Conservation (phyloP, 2,888 invertebrate genomes). For the Melanophora roralis region DNA sequence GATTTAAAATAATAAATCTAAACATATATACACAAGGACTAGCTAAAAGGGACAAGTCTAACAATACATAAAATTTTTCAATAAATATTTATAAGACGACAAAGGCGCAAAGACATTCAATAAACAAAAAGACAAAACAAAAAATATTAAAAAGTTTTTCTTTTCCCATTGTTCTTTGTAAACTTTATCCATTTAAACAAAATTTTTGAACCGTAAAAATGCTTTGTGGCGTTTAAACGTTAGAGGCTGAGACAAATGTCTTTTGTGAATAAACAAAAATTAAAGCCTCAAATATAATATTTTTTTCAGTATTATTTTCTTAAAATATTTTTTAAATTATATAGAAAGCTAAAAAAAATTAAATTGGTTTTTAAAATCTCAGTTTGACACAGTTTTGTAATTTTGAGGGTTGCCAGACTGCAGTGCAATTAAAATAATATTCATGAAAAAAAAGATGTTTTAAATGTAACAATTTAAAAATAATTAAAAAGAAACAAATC, state of each 20-base stretch:
- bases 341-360: no score
- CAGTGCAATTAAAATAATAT: no score
- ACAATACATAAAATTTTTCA: slow-evolving; percentile 18
- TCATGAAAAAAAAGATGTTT: no score
- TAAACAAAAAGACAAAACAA: not conserved
- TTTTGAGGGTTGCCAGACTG: no score
- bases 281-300: no score
- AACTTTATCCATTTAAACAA: slow-evolving; percentile 9
- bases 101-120: no score
- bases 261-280: not conserved
- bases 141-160: slow-evolving; percentile 11
- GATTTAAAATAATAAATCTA: slow-evolving; percentile 4
- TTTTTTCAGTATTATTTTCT: no score
- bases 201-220: not conserved
- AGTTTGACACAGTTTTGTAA: no score
- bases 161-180: not conserved
- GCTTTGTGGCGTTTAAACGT: not conserved
- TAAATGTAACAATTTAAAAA: no score
- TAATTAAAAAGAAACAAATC: no score
- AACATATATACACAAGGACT: not conserved
- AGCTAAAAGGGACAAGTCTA: not conserved
- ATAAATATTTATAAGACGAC: slow-evolving; percentile 20
- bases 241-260: not conserved
- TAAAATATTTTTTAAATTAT: no score
- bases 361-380: no score